Evolutionary conservation across 23 tunicate species (phyloP), one percentile per base, ranked within the genome.

Genomic region (Trididemnum clinides): DNA sequence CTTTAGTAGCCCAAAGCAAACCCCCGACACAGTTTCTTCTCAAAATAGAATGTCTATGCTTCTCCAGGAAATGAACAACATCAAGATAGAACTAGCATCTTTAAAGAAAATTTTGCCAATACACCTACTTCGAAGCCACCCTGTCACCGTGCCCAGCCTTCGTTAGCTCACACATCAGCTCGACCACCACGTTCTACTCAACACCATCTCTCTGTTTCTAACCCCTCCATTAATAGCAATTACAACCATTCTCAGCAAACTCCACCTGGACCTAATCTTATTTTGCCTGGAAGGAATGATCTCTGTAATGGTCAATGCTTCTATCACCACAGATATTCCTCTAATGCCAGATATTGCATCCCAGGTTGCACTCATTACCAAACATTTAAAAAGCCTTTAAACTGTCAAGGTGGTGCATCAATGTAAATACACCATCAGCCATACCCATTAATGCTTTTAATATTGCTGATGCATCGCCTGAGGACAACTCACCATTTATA

Each of bases 321-420:
- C 22, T 66, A 66, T 31, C 75, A 66, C 22, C 75, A 66, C n/a
- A 6, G 31, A 5, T 31, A 66, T 32, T 20, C 37, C 3, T 2
- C 37, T 32, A 66, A 66, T 66, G 75, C 75, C 31, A 66, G 37
- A 31, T 31, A 66, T 66, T 66, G 75, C 37, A 32, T 32, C 7
- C 75, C 75, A 15, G 37, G 37, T 23, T 66, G 75, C 37, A 28
- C 10, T 5, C 37, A 66, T 29, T 66, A 10, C 75, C 75, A 66
- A 20, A 28, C 37, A 4, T 31, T 66, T 32, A 20, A 23, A 6
- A 20, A 66, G 37, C 75, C 75, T 28, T 66, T 66, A 66, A 66
- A 66, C 75, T 66, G 31, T 37, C 75, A 31, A 29, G 37, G 75
- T n/a, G 75, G 37, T 66, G 75, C 37, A 66, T 31, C 75, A 31